Evolutionary conservation across 2,113 vertebrate species (phyloP), one percentile per base, ranked within the genome.

Genomic region (Astur gentilis): DNA sequence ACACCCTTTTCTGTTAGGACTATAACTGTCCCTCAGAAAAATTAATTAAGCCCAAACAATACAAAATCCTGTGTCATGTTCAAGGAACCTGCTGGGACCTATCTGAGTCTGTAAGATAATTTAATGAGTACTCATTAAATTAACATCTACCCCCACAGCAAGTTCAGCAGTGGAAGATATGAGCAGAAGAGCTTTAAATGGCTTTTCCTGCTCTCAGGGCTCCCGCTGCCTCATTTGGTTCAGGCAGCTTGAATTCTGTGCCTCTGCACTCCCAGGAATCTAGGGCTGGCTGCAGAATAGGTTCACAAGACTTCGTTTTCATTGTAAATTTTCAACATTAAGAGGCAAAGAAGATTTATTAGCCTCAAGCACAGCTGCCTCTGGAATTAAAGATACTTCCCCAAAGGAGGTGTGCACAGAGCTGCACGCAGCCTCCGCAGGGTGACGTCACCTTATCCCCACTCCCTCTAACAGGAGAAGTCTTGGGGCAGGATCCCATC

Each of bases 61-160:
- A 80, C 76, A 90, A 93, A 95, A 96, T 76, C 87, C 95, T 93
- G 89, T 73, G 88, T 90, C 94, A 81, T 90, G 92, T 79, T 92
- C 58, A 16, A 78, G 85, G 75, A 93, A 97, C 93, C 93, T 94
- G 88, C 94, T 97, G 96, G 95, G 96, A 94, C 93, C 23, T 80
- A 87, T 90, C 82, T 79, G 79, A 95, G 92, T 88, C 87, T 92
- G 47, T 93, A 96, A 94, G 78, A 96, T 94, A 93, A 83, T 96
- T 95, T 96, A 97, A 97, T 94, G 96, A 97, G 92, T 61, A 79
- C 80, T 96, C 97, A 97, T 96, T 97, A 96, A 96, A 96, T 94
- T 94, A 97, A 93, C 93, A 96, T 96, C 96, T 90, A 89, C 88
- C 92, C 96, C 93, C 82, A 92, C 92, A 96, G 95, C 85, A 92